phyloP scores from a whole-genome alignment of 2,797 vertebrate genomes.

The Ataeniobius toweri region DNA sequence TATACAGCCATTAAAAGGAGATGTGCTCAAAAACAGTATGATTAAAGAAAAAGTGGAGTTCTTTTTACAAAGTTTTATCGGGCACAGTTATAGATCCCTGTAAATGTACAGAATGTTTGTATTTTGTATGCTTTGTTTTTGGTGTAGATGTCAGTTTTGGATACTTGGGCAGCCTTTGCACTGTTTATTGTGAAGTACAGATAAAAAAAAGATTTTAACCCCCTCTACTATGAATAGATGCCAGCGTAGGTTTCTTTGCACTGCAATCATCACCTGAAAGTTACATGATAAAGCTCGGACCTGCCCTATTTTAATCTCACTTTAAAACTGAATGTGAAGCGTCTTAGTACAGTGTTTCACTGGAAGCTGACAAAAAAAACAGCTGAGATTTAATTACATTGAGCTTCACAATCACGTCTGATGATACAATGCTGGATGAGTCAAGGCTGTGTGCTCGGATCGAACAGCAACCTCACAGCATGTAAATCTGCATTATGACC shows the following conservation, averaged over 20 bases:
- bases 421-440: conserved; percentile 49
- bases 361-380: conserved; percentile 34
- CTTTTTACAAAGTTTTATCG: conserved; percentile 51
- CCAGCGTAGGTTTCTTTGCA: conserved; percentile 37
- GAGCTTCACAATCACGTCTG: conserved; percentile 19
- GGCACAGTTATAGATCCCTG: conserved; percentile 31
- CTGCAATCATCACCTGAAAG: conserved; percentile 29
- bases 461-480: conserved; percentile 39
- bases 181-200: conserved; percentile 39
- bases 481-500: conserved; percentile 44
- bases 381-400: conserved; percentile 28
- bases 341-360: conserved; percentile 35
- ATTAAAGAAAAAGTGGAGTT: conserved; percentile 48
- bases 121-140: conserved; percentile 49
- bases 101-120: conserved; percentile 55
- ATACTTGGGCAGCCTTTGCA: conserved; percentile 40
- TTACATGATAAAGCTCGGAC: conserved; percentile 35
- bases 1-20: conserved; percentile 56
- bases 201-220: conserved; percentile 36
- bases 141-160: conserved; percentile 45
- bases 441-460: conserved; percentile 34
- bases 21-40: conserved; percentile 55
- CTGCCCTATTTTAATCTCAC: conserved; percentile 42
- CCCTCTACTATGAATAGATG: conserved; percentile 22
- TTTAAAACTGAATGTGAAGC: conserved; percentile 30